Conservation (phyloP, 2,888 invertebrate species). For the Cheilosia vulpina region DNA sequence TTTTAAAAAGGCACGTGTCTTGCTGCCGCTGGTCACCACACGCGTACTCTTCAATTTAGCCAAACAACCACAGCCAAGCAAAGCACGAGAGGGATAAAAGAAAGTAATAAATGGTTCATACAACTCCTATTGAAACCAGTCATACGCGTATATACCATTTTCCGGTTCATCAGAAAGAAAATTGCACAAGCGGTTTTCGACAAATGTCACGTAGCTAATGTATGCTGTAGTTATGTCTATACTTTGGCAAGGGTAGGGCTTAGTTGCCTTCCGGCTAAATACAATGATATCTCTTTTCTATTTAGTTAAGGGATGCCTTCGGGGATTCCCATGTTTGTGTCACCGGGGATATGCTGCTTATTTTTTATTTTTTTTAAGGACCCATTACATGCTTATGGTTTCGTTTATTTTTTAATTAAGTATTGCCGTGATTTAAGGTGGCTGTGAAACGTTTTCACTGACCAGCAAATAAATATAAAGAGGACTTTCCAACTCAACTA, state of each 20-base stretch:
- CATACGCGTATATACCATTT: slow-evolving; percentile 19
- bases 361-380: not conserved
- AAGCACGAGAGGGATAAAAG: not conserved
- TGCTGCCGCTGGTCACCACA: slow-evolving; percentile 34
- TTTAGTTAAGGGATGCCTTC: not conserved
- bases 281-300: slow-evolving; percentile 13
- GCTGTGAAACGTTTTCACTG: not conserved
- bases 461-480: not conserved
- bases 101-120: slow-evolving; percentile 14
- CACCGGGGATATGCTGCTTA: slow-evolving; percentile 5
- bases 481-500: not conserved
- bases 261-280: slow-evolving; percentile 26
- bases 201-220: slow-evolving; percentile 65
- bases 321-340: not conserved
- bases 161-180: slow-evolving; percentile 43
- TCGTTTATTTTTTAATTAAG: not conserved
- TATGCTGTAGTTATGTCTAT: slow-evolving; percentile 1
- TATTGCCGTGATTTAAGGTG: not conserved
- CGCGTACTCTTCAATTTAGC: slow-evolving; percentile 25
- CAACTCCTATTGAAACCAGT: slow-evolving; percentile 15
- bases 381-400: not conserved
- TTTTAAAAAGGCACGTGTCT: slow-evolving; percentile 46
- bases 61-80: not conserved
- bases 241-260: slow-evolving; percentile 5
- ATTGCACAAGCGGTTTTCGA: slow-evolving; percentile 32